Base-by-base conservation (phyloP, 1,140 invertebrate species). In the Drosophila gunungcola region DNA sequence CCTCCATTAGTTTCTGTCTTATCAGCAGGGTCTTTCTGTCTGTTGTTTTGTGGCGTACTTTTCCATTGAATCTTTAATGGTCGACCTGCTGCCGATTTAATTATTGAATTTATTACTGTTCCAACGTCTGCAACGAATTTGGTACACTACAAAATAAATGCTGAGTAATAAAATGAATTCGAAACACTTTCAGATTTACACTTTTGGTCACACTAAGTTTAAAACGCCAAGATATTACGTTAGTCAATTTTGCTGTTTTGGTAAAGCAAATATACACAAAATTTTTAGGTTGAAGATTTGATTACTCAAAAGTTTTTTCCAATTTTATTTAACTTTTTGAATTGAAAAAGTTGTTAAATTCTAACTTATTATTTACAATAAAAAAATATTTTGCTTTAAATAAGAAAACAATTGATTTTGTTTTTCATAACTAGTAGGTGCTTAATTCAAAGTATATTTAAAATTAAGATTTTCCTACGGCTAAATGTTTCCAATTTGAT, bases 11-110 rank as follows among this genome's bases (percentile, higher is more conserved):
- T 51, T 83, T 64, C 39, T 21, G 34, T 72, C 72, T 84, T 84
- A 83, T 83, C 80, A 74, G 55, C 46, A 43, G 42, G 4, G 42
- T 55, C 42, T 80, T 49, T 49, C 58, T 25, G 54, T 64, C n/a
- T 57, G 41, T 53, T 21, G 48, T 60, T 57, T 62, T 46, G 62
- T 10, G 29, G 36, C 42, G 73, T 62, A 80, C 54, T 84, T 85
- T 84, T 84, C 73, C 81, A 85, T 42, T 62, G 38, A 45, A 52
- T 48, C 36, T 32, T 56, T 21, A 48, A 54, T 7, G 39, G 6
- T 5, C 12, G 16, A 42, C 43, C 68, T 63, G 75, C 68, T 53
- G 51, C n/a, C 70, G 53, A 75, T 80, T 80, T 80, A 52, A 79
- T 80, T 75, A 65, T 74, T 32, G 53, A 75, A 58, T 69, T 64